A percentile compares a stretch with the other conserved stretches of the same genome.
Conservation (phyloP, 2,797 vertebrate species). For the Falco biarmicus region DNA sequence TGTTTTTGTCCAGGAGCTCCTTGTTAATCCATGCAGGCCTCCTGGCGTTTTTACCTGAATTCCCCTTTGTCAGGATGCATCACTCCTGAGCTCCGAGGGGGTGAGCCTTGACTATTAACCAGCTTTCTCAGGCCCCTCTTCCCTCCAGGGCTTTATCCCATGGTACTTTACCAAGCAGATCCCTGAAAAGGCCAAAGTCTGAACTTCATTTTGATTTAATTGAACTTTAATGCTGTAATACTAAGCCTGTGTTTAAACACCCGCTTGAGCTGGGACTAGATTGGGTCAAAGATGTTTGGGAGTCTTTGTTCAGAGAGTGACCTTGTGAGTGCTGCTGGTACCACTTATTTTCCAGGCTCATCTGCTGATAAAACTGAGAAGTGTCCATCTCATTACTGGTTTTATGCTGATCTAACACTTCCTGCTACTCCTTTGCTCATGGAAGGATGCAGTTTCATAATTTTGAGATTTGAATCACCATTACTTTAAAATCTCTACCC, state of each 20-base stretch:
- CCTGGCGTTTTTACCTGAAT: too few relatives aligned
- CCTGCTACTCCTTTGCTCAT: neutral
- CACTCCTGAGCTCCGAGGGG: too few relatives aligned
- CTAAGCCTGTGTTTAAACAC: neutral
- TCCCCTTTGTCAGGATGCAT: too few relatives aligned
- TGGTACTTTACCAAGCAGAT: too few relatives aligned
- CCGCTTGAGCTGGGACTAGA: neutral
- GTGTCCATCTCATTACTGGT: neutral
- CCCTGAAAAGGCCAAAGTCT: too few relatives aligned
- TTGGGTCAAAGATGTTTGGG: neutral
- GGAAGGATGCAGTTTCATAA: neutral
- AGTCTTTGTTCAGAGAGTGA: neutral
- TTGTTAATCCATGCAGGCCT: too few relatives aligned
- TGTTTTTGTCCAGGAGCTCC: too few relatives aligned
- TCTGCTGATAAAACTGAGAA: neutral
- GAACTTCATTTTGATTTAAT: too few relatives aligned
- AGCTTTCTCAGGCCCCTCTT: too few relatives aligned
- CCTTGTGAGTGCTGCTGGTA: neutral
- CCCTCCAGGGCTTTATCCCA: too few relatives aligned
- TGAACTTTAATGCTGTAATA: neutral
- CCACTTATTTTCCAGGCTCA: neutral
- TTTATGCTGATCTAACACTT: neutral
- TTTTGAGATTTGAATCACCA: neutral
- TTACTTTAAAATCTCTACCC: neutral
- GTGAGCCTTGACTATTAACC: too few relatives aligned